Evolutionary conservation across 2,888 invertebrate genomes (phyloP).

Genomic region (Cerastis rubricosa): DNA sequence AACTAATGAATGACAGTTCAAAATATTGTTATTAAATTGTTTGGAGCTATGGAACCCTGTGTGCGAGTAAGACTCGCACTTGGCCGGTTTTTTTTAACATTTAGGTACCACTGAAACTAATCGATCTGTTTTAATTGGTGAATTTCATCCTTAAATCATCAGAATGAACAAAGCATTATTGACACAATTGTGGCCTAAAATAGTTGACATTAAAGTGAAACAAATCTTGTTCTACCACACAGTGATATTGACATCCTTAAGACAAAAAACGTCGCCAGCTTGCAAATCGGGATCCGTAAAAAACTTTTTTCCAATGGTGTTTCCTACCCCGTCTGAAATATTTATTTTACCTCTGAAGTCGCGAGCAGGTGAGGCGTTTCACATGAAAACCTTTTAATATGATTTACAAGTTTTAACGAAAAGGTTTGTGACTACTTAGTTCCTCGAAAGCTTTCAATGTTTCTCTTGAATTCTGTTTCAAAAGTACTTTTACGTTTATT

Average conservation of each 20-base stretch:
- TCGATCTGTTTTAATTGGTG: neutral
- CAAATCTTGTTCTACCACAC: neutral
- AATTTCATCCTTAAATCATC: neutral
- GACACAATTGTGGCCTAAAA: neutral
- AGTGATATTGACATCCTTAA: neutral
- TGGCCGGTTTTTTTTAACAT: too few relatives aligned
- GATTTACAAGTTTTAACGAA: slow-evolving; percentile 75
- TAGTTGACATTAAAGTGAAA: neutral
- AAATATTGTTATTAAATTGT: too few relatives aligned
- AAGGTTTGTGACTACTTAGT: slow-evolving; percentile 69
- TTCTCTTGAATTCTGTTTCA: slow-evolving; percentile 60
- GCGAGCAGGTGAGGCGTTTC: slow-evolving; percentile 73
- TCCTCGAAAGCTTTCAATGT: slow-evolving; percentile 69
- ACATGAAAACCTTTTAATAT: slow-evolving; percentile 76
- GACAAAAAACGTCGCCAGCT: slow-evolving; percentile 16
- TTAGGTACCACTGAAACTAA: neutral
- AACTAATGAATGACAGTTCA: too few relatives aligned
- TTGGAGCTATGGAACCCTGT: too few relatives aligned
- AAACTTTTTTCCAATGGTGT: slow-evolving; percentile 49
- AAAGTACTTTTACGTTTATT: slow-evolving; percentile 58
- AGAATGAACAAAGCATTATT: neutral
- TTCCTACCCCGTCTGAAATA: slow-evolving; percentile 60
- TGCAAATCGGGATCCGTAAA: slow-evolving; percentile 45
- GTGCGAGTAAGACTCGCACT: too few relatives aligned
- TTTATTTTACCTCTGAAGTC: slow-evolving; percentile 69